Evolutionary conservation across 2,888 invertebrate species (phyloP).

Genomic region (Tinea trinotella): DNA sequence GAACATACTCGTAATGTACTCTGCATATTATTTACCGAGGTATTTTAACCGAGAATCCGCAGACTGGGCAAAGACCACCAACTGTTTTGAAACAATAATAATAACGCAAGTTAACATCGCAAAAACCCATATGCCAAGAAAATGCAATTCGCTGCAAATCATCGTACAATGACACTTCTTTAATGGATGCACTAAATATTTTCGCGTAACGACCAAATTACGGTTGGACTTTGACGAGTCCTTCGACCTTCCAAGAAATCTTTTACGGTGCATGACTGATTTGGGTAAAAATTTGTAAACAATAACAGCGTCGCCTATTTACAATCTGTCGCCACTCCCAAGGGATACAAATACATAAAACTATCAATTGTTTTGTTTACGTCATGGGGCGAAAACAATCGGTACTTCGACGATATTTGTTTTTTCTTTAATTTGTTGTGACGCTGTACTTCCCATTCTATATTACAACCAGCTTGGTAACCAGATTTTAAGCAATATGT

Average conservation of each 20-base stretch:
- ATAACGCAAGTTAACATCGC: too few species aligned
- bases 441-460: background rate
- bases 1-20: too few species aligned
- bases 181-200: conserved; percentile 39
- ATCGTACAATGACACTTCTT: conserved; percentile 22
- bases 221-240: conserved; percentile 35
- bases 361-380: conserved; percentile 53
- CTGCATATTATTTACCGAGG: too few species aligned
- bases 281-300: conserved; percentile 29
- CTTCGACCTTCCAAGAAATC: conserved; percentile 55
- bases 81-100: too few species aligned
- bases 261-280: conserved; percentile 36
- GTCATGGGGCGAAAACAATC: conserved; percentile 47
- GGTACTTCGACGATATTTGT: conserved; percentile 38
- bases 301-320: conserved; percentile 5
- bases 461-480: too few species aligned
- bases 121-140: too few species aligned
- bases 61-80: too few species aligned
- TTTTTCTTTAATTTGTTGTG: conserved; percentile 24
- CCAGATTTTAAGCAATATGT: background rate
- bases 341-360: conserved; percentile 18
- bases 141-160: conserved; percentile 1
- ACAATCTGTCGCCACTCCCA: background rate
- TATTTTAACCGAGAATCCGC: too few species aligned
- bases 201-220: background rate